These are phyloP conservation scores for Brachionus manjavacas DNA, from an alignment of 1,140 invertebrate species.

Conservation along the genomic window DNA sequence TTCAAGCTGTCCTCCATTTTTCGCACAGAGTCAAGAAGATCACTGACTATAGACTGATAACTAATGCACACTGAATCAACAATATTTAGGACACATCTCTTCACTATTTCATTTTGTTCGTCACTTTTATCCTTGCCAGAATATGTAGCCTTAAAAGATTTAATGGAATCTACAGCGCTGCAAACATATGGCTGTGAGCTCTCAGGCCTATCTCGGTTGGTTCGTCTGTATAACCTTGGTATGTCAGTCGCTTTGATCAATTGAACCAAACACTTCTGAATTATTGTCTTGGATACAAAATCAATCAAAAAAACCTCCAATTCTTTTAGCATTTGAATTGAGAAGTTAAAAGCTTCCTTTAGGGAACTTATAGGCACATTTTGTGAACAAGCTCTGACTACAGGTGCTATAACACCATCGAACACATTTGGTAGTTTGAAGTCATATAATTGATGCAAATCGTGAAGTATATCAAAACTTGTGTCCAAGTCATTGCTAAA, in stretches of 20 bases:
- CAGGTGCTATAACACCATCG: constrained; percentile 21
- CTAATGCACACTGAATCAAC: constrained; percentile 57
- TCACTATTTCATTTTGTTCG: neutral
- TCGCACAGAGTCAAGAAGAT: constrained; percentile 83
- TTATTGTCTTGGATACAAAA: constrained; percentile 50
- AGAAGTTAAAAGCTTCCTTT: neutral
- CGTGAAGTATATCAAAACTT: neutral
- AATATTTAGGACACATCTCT: neutral
- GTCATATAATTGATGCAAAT: constrained; percentile 3
- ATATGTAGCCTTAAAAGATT: constrained; percentile 62
- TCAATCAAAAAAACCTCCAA: neutral
- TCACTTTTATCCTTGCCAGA: neutral
- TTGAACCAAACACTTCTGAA: constrained; percentile 51
- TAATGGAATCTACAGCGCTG: constrained; percentile 63
- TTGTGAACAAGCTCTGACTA: neutral
- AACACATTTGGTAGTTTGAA: constrained; percentile 24
- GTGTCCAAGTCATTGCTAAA: neutral
- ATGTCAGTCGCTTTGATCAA: constrained; percentile 74
- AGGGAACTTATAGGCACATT: neutral
- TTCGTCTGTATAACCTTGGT: constrained; percentile 82
- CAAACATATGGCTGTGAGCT: neutral
- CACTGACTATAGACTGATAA: constrained; percentile 72
- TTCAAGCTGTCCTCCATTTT: constrained; percentile 87
- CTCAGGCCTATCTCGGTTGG: constrained; percentile 68
- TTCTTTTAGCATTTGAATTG: neutral